Conservation (phyloP, 2,113 vertebrate genomes). For the Brachyistius frenatus region DNA sequence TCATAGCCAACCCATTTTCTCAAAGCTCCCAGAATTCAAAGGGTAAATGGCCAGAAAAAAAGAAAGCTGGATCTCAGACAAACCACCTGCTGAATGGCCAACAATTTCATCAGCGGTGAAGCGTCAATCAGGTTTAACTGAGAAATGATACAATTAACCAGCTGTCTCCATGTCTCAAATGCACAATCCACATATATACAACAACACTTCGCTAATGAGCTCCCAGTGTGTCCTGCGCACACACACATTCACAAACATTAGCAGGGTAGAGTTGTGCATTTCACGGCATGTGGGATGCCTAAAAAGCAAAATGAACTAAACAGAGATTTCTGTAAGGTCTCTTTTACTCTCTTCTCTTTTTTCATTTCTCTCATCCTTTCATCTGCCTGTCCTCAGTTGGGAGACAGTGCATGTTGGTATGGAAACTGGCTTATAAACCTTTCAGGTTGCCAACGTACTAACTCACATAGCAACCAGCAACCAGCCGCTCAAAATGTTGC, state of each 20-base stretch:
- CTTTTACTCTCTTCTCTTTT: slow-evolving; percentile 1
- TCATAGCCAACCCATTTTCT: slow-evolving; percentile 10
- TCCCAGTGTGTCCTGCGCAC: no score
- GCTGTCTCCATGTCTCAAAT: neutral
- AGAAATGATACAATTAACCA: neutral
- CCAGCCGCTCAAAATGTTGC: slow-evolving; percentile 53
- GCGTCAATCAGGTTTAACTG: slow-evolving; percentile 22
- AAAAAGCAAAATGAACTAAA: neutral
- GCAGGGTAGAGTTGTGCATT: neutral
- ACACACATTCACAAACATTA: slow-evolving; percentile 7
- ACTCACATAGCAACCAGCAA: slow-evolving; percentile 76
- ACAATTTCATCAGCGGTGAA: slow-evolving; percentile 17
- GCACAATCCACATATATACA: neutral
- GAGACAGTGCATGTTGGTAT: slow-evolving; percentile 75
- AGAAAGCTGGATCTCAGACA: slow-evolving; percentile 6
- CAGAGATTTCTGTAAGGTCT: slow-evolving; percentile 10
- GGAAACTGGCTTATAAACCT: slow-evolving; percentile 78
- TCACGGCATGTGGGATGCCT: neutral
- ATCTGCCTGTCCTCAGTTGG: slow-evolving; percentile 42
- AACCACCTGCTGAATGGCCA: neutral
- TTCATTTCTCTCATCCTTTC: slow-evolving; percentile 28
- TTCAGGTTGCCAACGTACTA: slow-evolving; percentile 74
- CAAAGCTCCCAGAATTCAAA: neutral
- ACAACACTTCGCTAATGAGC: neutral
- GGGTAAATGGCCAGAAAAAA: neutral